Percentiles rank a stretch among this genome's conserved stretches.
These are phyloP conservation scores for Electrona antarctica DNA, from an alignment of 2,113 vertebrate species.

Conservation along the genomic window DNA sequence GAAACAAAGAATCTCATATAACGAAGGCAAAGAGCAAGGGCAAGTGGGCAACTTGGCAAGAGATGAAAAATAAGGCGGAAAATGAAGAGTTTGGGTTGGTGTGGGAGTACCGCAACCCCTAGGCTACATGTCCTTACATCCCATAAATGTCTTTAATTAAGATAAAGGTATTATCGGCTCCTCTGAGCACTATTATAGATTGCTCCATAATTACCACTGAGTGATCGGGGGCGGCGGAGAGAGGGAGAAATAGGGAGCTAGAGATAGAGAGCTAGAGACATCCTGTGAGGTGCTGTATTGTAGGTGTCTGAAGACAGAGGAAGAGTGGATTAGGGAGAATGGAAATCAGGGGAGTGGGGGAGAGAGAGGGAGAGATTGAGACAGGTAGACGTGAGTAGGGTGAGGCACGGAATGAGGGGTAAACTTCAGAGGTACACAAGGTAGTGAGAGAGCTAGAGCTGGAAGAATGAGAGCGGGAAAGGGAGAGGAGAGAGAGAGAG, in stretches of 20 bases:
- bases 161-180: conserved; percentile 79
- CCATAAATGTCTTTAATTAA: conserved; percentile 83
- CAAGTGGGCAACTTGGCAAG: conserved; percentile 5
- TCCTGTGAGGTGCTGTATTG: conserved; percentile 52
- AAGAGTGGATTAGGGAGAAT: conserved; percentile 14
- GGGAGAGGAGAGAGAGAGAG: conserved; percentile 28
- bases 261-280: conserved; percentile 46
- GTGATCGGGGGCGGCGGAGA: conserved; percentile 62
- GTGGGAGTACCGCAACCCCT: conserved; percentile 68
- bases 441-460: neutral
- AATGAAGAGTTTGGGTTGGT: conserved; percentile 66
- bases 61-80: conserved; percentile 50
- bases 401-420: neutral
- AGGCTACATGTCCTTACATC: conserved; percentile 79
- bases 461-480: too few relatives aligned
- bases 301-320: conserved; percentile 66
- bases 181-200: conserved; percentile 78
- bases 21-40: conserved; percentile 45
- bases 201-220: conserved; percentile 79
- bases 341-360: conserved; percentile 32
- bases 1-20: conserved; percentile 53
- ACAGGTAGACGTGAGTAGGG: neutral
- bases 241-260: neutral
- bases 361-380: conserved; percentile 36
- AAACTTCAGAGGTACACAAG: neutral